Evolutionary conservation across 2,113 vertebrate genomes (phyloP).

Genomic region (Phoxinus phoxinus): DNA sequence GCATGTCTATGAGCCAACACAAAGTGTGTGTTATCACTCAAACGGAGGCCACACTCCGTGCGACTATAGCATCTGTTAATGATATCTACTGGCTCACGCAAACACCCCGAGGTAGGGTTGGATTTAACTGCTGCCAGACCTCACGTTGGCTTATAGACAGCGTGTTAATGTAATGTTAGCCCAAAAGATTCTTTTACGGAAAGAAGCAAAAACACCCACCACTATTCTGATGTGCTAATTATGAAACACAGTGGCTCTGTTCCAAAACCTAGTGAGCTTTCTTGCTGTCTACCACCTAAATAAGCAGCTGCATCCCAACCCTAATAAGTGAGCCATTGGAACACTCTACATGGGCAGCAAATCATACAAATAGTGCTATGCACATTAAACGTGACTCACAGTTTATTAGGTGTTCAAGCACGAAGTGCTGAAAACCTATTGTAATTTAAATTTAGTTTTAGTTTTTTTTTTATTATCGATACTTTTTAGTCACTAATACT

Average conservation of each 20-base stretch:
- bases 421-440: too few relatives aligned
- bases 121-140: constrained; percentile 19
- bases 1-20: constrained; percentile 61
- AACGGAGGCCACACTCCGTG: constrained; percentile 1
- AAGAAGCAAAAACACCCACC: constrained; percentile 35
- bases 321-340: not conserved
- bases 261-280: constrained; percentile 15
- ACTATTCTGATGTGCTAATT: constrained; percentile 1
- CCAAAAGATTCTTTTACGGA: constrained; percentile 20
- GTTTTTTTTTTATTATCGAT: too few relatives aligned
- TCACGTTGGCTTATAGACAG: constrained; percentile 45
- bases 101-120: constrained; percentile 9
- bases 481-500: not conserved
- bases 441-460: not conserved
- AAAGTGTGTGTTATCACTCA: constrained; percentile 28
- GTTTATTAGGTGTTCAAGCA: too few relatives aligned
- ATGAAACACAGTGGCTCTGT: not conserved
- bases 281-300: not conserved
- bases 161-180: constrained; percentile 40
- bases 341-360: not conserved
- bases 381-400: not conserved
- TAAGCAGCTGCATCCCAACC: not conserved
- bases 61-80: constrained; percentile 36
- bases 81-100: constrained; percentile 19
- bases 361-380: too few relatives aligned